These are phyloP conservation scores for Xenops minutus DNA, from an alignment of 2,797 vertebrate species.

Conservation along the genomic window DNA sequence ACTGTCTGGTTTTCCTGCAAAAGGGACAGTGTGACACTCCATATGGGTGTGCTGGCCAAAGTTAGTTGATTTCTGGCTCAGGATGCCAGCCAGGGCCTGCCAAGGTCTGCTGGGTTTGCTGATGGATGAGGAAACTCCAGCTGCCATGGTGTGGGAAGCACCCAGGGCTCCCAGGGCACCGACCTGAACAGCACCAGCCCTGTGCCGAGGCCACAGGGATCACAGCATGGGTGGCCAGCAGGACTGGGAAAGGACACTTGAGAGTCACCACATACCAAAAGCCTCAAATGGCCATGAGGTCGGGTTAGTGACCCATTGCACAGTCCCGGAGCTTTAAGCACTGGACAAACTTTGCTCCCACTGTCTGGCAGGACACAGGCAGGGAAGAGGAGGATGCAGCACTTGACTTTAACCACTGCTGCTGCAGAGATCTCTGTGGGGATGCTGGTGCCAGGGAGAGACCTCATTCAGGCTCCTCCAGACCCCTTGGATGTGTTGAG, in stretches of 20 bases:
- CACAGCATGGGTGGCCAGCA: not conserved
- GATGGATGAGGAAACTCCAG: not conserved
- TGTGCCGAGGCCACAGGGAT: accelerated
- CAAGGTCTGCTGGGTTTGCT: not conserved
- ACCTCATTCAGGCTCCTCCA: accelerated
- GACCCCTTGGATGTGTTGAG: accelerated
- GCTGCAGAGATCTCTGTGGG: not conserved
- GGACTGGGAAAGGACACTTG: not conserved
- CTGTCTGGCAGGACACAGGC: not conserved
- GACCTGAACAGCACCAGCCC: accelerated
- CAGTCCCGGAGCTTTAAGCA: not conserved
- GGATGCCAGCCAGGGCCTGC: not conserved
- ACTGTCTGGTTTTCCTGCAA: not conserved
- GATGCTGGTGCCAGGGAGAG: accelerated
- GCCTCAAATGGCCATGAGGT: not conserved
- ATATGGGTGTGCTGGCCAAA: not conserved
- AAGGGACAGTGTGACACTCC: not conserved
- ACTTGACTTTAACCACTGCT: not conserved
- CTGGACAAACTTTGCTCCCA: not conserved
- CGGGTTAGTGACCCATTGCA: not conserved
- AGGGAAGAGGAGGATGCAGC: not conserved
- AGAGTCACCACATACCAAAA: not conserved
- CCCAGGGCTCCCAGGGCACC: not conserved
- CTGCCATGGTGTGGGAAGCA: accelerated
- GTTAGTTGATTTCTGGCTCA: not conserved